Evolutionary conservation across 23 tunicate genomes (phyloP).

Genomic region (Ciona savignyi): DNA sequence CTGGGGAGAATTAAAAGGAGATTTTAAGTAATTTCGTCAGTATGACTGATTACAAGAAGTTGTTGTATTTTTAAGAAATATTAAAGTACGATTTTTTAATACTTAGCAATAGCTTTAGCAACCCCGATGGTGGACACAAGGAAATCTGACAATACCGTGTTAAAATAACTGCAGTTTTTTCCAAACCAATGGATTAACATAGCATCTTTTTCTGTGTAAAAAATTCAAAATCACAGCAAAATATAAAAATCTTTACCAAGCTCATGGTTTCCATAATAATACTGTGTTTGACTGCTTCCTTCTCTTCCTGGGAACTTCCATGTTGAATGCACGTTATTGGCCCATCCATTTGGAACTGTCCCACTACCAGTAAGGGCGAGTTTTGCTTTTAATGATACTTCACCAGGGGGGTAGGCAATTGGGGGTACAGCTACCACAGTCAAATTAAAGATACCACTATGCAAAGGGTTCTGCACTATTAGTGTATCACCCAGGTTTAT

Average conservation of each 20-base stretch:
- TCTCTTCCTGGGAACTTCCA: slow-evolving; percentile 5
- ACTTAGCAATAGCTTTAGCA: too few relatives aligned
- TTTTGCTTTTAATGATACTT: slow-evolving; percentile 23
- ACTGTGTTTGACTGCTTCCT: neutral
- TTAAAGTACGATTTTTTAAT: neutral
- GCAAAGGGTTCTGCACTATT: slow-evolving; percentile 60
- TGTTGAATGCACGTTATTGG: slow-evolving; percentile 47
- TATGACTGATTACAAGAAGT: neutral
- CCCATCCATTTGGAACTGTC: slow-evolving; percentile 30
- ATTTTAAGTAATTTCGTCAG: neutral
- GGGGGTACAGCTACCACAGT: slow-evolving; percentile 5
- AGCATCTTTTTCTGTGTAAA: too few relatives aligned
- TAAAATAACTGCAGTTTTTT: too few relatives aligned
- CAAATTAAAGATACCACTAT: slow-evolving; percentile 13
- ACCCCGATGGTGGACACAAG: too few relatives aligned
- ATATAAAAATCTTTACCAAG: too few relatives aligned
- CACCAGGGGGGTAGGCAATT: slow-evolving; percentile 57
- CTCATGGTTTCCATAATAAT: slow-evolving; percentile 27
- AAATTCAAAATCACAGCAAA: too few relatives aligned
- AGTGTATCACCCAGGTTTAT: neutral
- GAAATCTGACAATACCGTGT: too few relatives aligned
- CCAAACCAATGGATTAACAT: too few relatives aligned
- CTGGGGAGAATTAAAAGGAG: slow-evolving; percentile 18
- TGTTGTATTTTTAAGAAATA: neutral
- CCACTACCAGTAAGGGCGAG: neutral